A percentile compares a stretch with the other conserved stretches of the same genome.
Evolutionary conservation across 1,140 invertebrate genomes (phyloP).

Genomic region (Pararge aegeria): DNA sequence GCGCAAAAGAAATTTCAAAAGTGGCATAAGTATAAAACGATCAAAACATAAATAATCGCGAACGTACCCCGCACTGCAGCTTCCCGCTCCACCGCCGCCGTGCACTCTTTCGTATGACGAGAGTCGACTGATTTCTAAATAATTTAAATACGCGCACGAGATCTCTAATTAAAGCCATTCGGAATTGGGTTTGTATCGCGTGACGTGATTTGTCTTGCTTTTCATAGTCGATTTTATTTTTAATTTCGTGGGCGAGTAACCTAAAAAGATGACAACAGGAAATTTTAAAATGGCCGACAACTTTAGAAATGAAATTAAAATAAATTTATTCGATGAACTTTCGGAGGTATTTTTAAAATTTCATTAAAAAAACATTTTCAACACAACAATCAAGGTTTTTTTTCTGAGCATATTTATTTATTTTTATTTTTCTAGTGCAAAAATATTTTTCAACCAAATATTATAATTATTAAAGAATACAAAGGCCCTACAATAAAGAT

Average conservation of each 20-base stretch:
- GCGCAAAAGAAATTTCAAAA: slow-evolving; percentile 8
- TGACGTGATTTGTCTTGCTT: slow-evolving; percentile 42
- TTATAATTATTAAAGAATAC: too few relatives aligned
- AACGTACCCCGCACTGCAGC: slow-evolving; percentile 34
- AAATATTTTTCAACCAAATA: too few relatives aligned
- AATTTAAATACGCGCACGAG: slow-evolving; percentile 74
- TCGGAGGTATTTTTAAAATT: too few relatives aligned
- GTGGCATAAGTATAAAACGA: slow-evolving; percentile 11
- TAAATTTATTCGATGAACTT: too few relatives aligned
- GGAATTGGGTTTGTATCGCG: slow-evolving; percentile 60
- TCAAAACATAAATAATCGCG: slow-evolving; percentile 24
- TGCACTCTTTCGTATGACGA: slow-evolving; percentile 70
- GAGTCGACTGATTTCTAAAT: slow-evolving; percentile 68
- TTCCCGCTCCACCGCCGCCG: slow-evolving; percentile 62
- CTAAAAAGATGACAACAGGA: slow-evolving; percentile 15
- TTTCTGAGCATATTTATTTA: too few relatives aligned
- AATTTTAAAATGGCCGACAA: too few relatives aligned
- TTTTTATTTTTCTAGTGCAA: too few relatives aligned
- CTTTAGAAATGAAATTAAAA: too few relatives aligned
- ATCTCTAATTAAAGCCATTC: slow-evolving; percentile 56
- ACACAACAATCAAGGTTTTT: too few relatives aligned
- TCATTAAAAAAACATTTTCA: too few relatives aligned
- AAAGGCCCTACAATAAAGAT: too few relatives aligned
- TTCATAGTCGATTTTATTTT: slow-evolving; percentile 31
- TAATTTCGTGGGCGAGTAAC: slow-evolving; percentile 27